These are phyloP conservation scores for Malacoraja senta DNA, from an alignment of 2,797 vertebrate genomes.

Conservation along the genomic window DNA sequence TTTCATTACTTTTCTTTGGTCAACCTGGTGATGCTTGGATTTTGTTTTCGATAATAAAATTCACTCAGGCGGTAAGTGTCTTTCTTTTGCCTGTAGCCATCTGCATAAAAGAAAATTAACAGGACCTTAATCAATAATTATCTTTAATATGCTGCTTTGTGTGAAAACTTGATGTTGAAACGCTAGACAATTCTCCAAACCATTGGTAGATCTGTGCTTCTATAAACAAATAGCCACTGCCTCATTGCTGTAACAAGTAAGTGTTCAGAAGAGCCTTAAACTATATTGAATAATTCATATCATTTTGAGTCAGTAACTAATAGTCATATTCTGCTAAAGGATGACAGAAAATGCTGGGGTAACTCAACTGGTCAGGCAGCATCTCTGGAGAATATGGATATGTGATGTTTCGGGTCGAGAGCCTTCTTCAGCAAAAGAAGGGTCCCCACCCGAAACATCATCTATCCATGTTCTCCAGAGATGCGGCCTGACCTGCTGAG, in stretches of 20 bases:
- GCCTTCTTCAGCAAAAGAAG: too few species aligned
- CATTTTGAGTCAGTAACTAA: constrained; percentile 2
- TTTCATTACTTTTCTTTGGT: not conserved
- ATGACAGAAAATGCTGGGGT: too few species aligned
- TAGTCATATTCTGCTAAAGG: too few species aligned
- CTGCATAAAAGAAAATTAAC: not conserved
- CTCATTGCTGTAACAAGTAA: not conserved
- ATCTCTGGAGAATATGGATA: too few species aligned
- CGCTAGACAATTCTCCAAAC: not conserved
- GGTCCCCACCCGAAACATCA: too few species aligned
- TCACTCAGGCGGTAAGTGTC: not conserved
- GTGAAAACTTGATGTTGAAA: not conserved
- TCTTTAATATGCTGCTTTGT: not conserved
- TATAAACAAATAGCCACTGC: not conserved
- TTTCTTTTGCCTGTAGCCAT: too few species aligned
- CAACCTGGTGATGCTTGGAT: not conserved
- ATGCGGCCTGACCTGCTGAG: too few species aligned
- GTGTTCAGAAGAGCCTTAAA: not conserved
- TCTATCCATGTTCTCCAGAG: too few species aligned
- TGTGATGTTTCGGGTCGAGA: too few species aligned
- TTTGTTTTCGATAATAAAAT: not conserved
- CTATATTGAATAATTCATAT: not conserved
- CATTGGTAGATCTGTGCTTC: not conserved
- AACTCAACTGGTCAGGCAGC: too few species aligned
- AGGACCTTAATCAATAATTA: not conserved